Base-by-base conservation (phyloP, 30 jellyfish, hydroid and myxozoan species). In the Sanderia malayensis region DNA sequence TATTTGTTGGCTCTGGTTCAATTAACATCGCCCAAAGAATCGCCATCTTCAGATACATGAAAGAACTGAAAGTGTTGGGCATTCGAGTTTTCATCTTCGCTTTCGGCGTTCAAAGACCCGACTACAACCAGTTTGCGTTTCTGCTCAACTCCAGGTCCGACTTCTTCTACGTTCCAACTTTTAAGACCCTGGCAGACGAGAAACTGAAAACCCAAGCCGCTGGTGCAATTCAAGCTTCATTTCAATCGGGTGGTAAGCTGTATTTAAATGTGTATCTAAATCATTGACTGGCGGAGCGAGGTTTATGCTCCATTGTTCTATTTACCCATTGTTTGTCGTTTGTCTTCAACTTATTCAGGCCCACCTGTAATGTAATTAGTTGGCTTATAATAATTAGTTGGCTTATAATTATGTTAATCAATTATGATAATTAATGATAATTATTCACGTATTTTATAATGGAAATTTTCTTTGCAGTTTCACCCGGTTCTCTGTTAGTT, bases 1-100 rank as follows among this genome's bases (percentile, higher is more conserved):
- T 70, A 20, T 70, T 32, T 45, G 2, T 44, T 10, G 82, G 82
- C 7, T 8, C 19, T 70, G 82, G 76, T 20, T n/a, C 46, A 2
- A 37, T 26, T 19, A 3, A 46, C 17, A 25, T 24, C 33, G 23
- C 46, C 2, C 53, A 70, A 20, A 41, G 46, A 23, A 26, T 31
- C 2, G 73, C 49, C 49, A 13, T 70, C 11, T 24, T 22, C 46
- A 66, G 53, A 46, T 44, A 44, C 53, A 37, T 70, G 33, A 44
- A 44, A 24, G 31, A 27, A 26, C 82, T 70, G 45, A 24, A 26
- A n/a, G 4, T 9, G 25, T 46, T 70, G 3, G 82, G 82, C 8
- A 23, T 70, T 47, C 44, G 72, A 70, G 8, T 70, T 9, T 37
- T 25, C 46, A 44, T 70, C 25, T 19, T 70, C n/a, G 52, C 76